These are phyloP conservation scores for Egretta garzetta DNA, from an alignment of 2,113 vertebrate species.

Conservation along the genomic window DNA sequence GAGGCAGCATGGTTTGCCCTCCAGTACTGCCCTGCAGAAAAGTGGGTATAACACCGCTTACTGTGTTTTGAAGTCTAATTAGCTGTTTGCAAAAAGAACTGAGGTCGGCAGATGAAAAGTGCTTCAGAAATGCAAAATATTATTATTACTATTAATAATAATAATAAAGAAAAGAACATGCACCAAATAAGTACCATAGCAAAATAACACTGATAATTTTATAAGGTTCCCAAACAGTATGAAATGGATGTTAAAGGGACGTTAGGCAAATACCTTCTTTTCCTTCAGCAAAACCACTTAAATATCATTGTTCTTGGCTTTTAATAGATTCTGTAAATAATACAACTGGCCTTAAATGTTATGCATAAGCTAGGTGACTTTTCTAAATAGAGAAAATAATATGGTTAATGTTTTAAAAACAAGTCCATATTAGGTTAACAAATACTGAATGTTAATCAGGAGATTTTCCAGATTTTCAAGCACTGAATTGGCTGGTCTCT, in stretches of 20 bases:
- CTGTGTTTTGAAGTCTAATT: slow-evolving; percentile 67
- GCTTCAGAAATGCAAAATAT: slow-evolving; percentile 62
- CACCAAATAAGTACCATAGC: background rate
- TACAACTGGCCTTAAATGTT: background rate
- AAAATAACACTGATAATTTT: background rate
- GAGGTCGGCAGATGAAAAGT: slow-evolving; percentile 49
- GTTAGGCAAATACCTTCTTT: background rate
- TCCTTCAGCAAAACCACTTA: background rate
- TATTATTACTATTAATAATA: slow-evolving; percentile 40
- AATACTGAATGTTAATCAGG: slow-evolving; percentile 33
- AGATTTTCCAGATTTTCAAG: slow-evolving; percentile 48
- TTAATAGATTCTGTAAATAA: background rate
- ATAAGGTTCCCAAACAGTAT: background rate
- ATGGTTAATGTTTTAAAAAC: slow-evolving; percentile 14
- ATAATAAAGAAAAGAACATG: background rate
- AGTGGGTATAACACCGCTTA: slow-evolving; percentile 58
- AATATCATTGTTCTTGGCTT: background rate
- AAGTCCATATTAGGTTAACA: slow-evolving; percentile 3
- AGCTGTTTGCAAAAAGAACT: slow-evolving; percentile 58
- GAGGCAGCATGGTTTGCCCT: slow-evolving; percentile 56
- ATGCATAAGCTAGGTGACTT: background rate
- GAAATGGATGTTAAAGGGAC: background rate
- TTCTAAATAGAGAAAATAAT: background rate
- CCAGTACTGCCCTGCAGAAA: slow-evolving; percentile 43
- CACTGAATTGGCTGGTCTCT: slow-evolving; percentile 20